These are phyloP conservation scores for Alloplasta piceator DNA, from an alignment of 2,888 invertebrate genomes.

Conservation along the genomic window DNA sequence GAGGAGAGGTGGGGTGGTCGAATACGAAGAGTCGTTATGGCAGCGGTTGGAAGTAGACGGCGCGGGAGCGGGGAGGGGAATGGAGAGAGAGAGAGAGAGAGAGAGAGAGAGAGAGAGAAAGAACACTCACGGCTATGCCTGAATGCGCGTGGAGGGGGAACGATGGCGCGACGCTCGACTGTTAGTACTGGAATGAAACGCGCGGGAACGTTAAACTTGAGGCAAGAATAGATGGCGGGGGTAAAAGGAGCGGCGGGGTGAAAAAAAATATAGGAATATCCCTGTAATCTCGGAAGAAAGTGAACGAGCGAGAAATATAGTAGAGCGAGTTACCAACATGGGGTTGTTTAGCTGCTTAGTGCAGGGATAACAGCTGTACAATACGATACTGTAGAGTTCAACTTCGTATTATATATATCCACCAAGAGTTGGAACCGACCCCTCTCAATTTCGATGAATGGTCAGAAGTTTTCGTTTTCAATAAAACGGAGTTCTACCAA, in stretches of 20 bases:
- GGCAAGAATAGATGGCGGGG: too few species aligned
- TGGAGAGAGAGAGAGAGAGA: slow-evolving; percentile 18
- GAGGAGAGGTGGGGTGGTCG: slow-evolving; percentile 14
- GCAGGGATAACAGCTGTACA: slow-evolving; percentile 18
- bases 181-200: slow-evolving; percentile 55
- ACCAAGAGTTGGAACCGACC: too few species aligned
- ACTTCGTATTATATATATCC: not conserved
- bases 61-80: slow-evolving; percentile 34
- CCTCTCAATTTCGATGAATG: too few species aligned
- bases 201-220: slow-evolving; percentile 12
- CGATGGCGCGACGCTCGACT: slow-evolving; percentile 53
- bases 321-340: slow-evolving; percentile 30
- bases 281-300: slow-evolving; percentile 4
- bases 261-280: slow-evolving; percentile 4
- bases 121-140: slow-evolving; percentile 28
- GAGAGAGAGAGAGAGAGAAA: slow-evolving; percentile 29
- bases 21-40: slow-evolving; percentile 34
- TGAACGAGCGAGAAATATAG: not conserved
- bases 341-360: not conserved
- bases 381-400: not conserved
- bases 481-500: too few species aligned
- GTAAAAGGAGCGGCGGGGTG: not conserved
- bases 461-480: too few species aligned
- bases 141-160: slow-evolving; percentile 51
- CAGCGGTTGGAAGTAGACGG: slow-evolving; percentile 54